Conservation (phyloP, 2,113 vertebrate species). For the Crotophaga sulcirostris region DNA sequence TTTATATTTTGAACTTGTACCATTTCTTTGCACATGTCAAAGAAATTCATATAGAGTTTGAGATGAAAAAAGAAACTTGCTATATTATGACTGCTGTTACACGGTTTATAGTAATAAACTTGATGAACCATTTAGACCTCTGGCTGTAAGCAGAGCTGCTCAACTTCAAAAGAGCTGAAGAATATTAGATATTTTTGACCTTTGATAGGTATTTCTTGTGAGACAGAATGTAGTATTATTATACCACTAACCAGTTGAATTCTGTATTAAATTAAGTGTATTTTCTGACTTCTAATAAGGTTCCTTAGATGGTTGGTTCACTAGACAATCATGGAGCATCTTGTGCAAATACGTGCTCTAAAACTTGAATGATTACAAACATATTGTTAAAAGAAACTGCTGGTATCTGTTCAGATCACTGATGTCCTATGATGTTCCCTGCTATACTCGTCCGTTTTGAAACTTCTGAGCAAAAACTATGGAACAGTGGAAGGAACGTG, state of each 20-base stretch:
- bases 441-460: neutral
- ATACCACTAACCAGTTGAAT: neutral
- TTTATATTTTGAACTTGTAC: slow-evolving; percentile 1
- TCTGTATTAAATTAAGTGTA: neutral
- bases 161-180: neutral
- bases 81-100: neutral
- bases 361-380: neutral
- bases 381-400: neutral
- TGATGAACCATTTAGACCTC: neutral
- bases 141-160: neutral
- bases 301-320: neutral
- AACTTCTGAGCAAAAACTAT: neutral
- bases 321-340: neutral
- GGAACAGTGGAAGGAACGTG: neutral
- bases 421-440: neutral
- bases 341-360: neutral
- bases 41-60: neutral
- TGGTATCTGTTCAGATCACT: neutral
- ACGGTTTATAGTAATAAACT: neutral
- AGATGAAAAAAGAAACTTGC: neutral
- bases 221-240: neutral
- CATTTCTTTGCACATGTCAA: neutral
- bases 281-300: neutral
- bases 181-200: neutral
- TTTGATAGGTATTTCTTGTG: neutral